Evolutionary conservation across 2,888 invertebrate species (phyloP).

Genomic region (Cheilosia urbana): DNA sequence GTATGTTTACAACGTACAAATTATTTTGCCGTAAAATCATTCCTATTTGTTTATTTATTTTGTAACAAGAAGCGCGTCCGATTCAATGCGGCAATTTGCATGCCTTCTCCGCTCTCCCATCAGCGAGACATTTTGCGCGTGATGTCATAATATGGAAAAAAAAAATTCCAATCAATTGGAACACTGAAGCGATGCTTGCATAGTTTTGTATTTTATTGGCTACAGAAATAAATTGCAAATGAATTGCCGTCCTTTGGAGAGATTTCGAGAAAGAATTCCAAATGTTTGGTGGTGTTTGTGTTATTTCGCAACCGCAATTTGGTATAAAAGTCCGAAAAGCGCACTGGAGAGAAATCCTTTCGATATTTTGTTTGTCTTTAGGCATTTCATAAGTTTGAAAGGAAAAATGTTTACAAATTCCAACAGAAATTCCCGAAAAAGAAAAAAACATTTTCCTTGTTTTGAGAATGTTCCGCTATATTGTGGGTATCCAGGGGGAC

Average conservation of each 20-base stretch:
- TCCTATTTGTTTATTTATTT: conserved; percentile 7
- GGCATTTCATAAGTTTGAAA: conserved; percentile 22
- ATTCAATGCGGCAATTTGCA: conserved; percentile 22
- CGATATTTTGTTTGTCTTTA: background rate
- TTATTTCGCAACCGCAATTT: conserved; percentile 8
- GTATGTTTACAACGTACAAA: conserved; percentile 65
- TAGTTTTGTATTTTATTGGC: conserved; percentile 19
- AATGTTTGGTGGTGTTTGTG: background rate
- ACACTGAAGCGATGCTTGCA: no score
- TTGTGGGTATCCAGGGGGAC: background rate
- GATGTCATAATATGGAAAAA: conserved; percentile 6
- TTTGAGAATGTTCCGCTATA: background rate
- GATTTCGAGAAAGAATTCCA: background rate
- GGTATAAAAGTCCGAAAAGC: background rate
- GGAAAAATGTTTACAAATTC: background rate
- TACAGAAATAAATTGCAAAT: conserved; percentile 51
- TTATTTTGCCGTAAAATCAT: conserved; percentile 59
- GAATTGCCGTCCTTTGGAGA: conserved; percentile 34
- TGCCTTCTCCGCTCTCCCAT: background rate
- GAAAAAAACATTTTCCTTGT: background rate
- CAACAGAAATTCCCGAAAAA: background rate
- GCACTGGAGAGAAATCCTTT: background rate
- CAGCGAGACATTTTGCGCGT: background rate
- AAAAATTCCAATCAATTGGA: conserved; percentile 4
- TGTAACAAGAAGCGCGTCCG: conserved; percentile 17